These are phyloP conservation scores for Cosmopolites sordidus DNA, from an alignment of 2,888 invertebrate genomes.

Conservation along the genomic window DNA sequence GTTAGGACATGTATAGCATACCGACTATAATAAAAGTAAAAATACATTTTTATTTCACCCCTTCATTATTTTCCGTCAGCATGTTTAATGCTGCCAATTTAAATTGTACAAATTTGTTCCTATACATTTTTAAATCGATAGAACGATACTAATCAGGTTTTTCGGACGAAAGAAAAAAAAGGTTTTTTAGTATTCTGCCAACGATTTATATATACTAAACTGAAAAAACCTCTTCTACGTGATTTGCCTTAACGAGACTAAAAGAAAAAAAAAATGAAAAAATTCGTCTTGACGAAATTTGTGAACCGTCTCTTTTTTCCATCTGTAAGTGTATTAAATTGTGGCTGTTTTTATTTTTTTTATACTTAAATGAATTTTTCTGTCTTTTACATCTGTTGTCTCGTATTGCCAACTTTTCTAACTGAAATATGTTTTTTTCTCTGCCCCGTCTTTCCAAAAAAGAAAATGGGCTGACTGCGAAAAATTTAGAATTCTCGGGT, in stretches of 20 bases:
- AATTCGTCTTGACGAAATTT: not conserved
- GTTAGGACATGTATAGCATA: no score
- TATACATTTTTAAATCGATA: not conserved
- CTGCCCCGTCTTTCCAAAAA: no score
- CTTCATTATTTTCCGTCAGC: no score
- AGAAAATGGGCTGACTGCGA: no score
- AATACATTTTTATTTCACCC: no score
- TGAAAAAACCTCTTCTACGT: constrained; percentile 17
- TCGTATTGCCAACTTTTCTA: not conserved
- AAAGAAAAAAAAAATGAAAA: not conserved
- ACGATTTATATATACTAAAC: constrained; percentile 19
- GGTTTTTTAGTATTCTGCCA: constrained; percentile 13
- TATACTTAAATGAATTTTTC: constrained; percentile 7
- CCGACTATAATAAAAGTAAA: no score
- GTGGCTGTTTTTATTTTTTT: constrained; percentile 7
- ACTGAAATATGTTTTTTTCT: no score
- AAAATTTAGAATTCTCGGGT: no score
- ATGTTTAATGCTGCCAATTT: no score
- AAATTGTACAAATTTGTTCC: no score
- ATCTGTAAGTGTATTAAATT: constrained; percentile 9
- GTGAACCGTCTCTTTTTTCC: not conserved
- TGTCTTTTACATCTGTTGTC: constrained; percentile 8
- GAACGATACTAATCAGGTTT: constrained; percentile 1
- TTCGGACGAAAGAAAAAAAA: not conserved
- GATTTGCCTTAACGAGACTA: constrained; percentile 8